Percentiles rank a stretch among this genome's conserved stretches.
Evolutionary conservation across 2,113 vertebrate genomes (phyloP).

Genomic region (Mohoua ochrocephala): DNA sequence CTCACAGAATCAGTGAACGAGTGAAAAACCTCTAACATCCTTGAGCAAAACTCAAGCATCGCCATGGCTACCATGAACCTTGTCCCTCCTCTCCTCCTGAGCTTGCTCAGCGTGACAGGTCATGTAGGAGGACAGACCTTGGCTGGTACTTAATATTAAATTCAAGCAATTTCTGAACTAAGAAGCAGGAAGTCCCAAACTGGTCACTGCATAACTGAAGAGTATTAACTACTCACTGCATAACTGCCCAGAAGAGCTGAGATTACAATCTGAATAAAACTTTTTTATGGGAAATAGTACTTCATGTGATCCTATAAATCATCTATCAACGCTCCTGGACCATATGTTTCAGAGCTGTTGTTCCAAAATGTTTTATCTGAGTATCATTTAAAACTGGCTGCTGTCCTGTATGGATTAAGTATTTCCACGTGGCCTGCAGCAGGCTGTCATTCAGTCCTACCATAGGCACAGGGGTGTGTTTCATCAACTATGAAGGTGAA

Average conservation of each 20-base stretch:
- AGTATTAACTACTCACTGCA: neutral
- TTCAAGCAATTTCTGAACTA: neutral
- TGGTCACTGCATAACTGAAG: neutral
- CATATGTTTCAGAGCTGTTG: neutral
- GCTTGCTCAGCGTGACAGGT: neutral
- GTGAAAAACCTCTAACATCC: neutral
- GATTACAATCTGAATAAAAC: neutral
- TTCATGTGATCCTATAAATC: neutral
- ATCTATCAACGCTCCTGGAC: neutral
- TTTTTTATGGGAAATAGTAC: neutral
- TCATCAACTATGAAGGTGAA: neutral
- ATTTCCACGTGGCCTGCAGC: neutral
- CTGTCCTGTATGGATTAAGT: neutral
- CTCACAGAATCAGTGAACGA: neutral
- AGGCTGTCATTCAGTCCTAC: neutral
- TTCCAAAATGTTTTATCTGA: neutral
- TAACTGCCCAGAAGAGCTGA: neutral
- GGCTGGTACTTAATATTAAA: neutral
- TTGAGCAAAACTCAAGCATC: neutral
- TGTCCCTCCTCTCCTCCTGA: neutral
- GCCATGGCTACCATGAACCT: neutral
- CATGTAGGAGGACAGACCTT: neutral
- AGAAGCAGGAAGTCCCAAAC: neutral
- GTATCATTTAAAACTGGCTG: neutral
- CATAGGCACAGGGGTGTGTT: neutral